Evolutionary conservation across 2,888 invertebrate genomes (phyloP).

Genomic region (Eumerus sabulonum): DNA sequence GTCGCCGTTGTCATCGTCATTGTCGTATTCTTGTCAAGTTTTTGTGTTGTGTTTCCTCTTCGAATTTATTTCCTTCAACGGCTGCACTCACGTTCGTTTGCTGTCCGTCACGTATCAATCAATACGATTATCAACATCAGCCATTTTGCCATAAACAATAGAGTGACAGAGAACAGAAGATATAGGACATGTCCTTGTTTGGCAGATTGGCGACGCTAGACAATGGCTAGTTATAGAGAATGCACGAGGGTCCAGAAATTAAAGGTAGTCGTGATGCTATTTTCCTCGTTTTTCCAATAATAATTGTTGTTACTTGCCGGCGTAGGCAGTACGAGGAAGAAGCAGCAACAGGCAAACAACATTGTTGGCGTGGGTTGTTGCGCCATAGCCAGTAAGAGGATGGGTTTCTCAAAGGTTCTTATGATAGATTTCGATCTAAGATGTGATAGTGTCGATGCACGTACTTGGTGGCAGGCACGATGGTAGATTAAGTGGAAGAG

Average conservation of each 20-base stretch:
- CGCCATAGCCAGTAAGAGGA: not conserved
- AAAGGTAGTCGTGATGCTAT: no score
- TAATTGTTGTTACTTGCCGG: no score
- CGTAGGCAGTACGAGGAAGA: not conserved
- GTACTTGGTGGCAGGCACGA: no score
- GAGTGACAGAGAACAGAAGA: conserved; percentile 3
- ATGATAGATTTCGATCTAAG: conserved; percentile 5
- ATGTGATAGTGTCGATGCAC: conserved; percentile 5
- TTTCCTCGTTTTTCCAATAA: no score
- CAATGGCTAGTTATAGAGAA: not conserved
- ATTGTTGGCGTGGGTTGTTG: conserved; percentile 19
- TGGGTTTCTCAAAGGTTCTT: not conserved
- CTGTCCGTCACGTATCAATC: conserved; percentile 43
- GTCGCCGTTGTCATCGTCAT: not conserved
- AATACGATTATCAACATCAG: conserved; percentile 55
- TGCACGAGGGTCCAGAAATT: not conserved
- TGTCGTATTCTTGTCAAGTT: not conserved
- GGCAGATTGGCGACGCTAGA: conserved; percentile 5
- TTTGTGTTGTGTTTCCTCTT: conserved; percentile 16
- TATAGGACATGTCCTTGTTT: conserved; percentile 57
- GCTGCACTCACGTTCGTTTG: conserved; percentile 25
- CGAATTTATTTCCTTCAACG: conserved; percentile 21
- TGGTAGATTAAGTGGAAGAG: not conserved
- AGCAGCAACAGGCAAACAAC: not conserved
- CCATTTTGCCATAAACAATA: conserved; percentile 38